These are phyloP conservation scores for Myripristis jacobus DNA, from an alignment of 2,797 vertebrate genomes.

Conservation along the genomic window DNA sequence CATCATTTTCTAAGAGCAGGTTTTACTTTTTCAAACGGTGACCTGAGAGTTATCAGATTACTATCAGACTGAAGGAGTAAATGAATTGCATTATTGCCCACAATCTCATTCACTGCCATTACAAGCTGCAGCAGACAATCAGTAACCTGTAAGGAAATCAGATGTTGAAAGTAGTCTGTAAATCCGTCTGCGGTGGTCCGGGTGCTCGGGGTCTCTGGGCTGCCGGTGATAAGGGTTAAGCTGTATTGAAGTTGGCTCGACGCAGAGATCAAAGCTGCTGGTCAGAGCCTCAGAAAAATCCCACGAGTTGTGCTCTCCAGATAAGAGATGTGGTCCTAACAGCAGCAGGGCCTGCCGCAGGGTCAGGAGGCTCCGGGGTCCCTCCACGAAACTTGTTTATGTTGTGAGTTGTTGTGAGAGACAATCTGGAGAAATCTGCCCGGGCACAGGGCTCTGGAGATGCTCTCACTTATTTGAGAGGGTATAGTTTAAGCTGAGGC, in stretches of 20 bases:
- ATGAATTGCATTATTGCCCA: background rate
- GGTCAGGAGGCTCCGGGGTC: conserved; percentile 54
- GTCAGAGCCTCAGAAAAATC: conserved; percentile 80
- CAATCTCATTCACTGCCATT: conserved; percentile 2
- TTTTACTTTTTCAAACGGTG: too few species aligned
- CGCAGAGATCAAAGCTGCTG: conserved; percentile 90
- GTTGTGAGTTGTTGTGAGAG: conserved; percentile 3
- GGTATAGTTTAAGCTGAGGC: background rate
- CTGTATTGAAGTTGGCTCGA: conserved; percentile 93
- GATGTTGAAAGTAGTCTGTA: conserved; percentile 64
- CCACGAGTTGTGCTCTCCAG: conserved; percentile 78
- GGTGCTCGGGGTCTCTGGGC: conserved; percentile 80
- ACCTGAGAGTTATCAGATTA: too few species aligned
- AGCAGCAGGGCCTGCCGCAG: background rate
- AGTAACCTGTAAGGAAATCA: conserved; percentile 66
- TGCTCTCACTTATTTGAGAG: background rate
- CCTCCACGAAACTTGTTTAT: conserved; percentile 24
- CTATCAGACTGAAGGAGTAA: background rate
- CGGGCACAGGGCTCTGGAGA: background rate
- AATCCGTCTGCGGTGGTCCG: conserved; percentile 42
- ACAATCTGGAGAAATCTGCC: background rate
- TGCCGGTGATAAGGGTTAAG: conserved; percentile 93
- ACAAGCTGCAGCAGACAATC: conserved; percentile 33
- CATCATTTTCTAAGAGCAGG: too few species aligned
- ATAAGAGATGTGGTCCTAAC: conserved; percentile 61